Percentiles rank a stretch among this genome's conserved stretches.
phyloP scores from a whole-genome alignment of 2,797 vertebrate species.

The Gymnothorax javanicus region DNA sequence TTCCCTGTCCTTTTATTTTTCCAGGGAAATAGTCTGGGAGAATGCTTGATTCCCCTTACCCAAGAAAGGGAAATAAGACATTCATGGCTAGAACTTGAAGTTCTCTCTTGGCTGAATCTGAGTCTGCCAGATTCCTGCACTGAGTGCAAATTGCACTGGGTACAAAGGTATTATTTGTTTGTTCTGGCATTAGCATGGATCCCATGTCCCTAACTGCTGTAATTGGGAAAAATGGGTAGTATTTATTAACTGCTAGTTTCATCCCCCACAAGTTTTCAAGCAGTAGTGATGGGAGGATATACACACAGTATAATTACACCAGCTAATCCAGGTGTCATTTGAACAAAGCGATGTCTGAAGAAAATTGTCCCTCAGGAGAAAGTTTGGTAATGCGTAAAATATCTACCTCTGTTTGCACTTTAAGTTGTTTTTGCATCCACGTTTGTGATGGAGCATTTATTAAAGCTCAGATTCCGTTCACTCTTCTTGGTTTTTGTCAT shows the following conservation, averaged over 20 bases:
- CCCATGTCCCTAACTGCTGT: slow-evolving; percentile 55
- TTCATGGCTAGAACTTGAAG: slow-evolving; percentile 56
- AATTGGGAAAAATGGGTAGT: slow-evolving; percentile 45
- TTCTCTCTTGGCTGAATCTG: slow-evolving; percentile 58
- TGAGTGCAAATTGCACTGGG: slow-evolving; percentile 66
- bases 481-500: background rate
- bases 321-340: slow-evolving; percentile 13
- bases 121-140: slow-evolving; percentile 55
- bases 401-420: background rate
- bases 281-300: background rate
- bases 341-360: slow-evolving; percentile 11
- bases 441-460: background rate
- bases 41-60: slow-evolving; percentile 50
- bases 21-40: slow-evolving; percentile 63
- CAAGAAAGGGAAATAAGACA: slow-evolving; percentile 57
- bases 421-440: background rate
- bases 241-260: slow-evolving; percentile 24
- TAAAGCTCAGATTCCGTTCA: background rate
- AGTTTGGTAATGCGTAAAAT: background rate
- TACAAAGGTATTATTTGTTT: slow-evolving; percentile 75
- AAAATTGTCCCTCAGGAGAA: background rate
- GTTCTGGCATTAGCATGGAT: slow-evolving; percentile 63
- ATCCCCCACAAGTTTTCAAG: slow-evolving; percentile 4
- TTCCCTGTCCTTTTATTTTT: slow-evolving; percentile 65
- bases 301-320: background rate